These are phyloP conservation scores for Danionella dracula DNA, from an alignment of 2,797 vertebrate genomes.

Conservation along the genomic window DNA sequence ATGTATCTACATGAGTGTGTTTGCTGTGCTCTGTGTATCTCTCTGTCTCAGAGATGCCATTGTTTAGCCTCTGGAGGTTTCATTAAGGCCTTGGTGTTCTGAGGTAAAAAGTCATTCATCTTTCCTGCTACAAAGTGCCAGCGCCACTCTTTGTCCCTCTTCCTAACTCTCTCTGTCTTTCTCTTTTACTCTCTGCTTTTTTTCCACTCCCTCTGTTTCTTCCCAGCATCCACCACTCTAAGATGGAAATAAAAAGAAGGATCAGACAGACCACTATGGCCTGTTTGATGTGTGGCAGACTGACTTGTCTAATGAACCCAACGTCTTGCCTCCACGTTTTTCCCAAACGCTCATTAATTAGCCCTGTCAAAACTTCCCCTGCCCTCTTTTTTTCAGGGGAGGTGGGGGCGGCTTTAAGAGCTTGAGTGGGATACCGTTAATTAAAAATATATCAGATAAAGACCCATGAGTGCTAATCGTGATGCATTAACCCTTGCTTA, in stretches of 20 bases:
- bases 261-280: constrained; percentile 49
- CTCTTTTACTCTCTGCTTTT: constrained; percentile 22
- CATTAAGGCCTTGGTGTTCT: constrained; percentile 75
- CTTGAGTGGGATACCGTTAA: constrained; percentile 76
- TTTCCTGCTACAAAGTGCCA: constrained; percentile 73
- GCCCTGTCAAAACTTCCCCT: constrained; percentile 74
- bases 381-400: constrained; percentile 57
- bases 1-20: constrained; percentile 35
- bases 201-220: constrained; percentile 23
- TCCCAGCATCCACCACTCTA: constrained; percentile 44
- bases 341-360: constrained; percentile 70
- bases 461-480: constrained; percentile 67
- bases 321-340: constrained; percentile 49
- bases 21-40: constrained; percentile 21
- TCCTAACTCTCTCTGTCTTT: constrained; percentile 25
- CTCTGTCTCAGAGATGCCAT: constrained; percentile 58
- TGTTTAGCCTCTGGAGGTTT: constrained; percentile 78
- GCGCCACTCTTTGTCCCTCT: constrained; percentile 54
- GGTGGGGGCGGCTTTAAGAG: constrained; percentile 62
- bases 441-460: constrained; percentile 81
- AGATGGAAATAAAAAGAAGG: constrained; percentile 49
- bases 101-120: constrained; percentile 78
- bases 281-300: constrained; percentile 70
- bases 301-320: constrained; percentile 68
- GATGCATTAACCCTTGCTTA: constrained; percentile 55